These are phyloP conservation scores for Nephrotoma guestfalica DNA, from an alignment of 2,888 invertebrate species.

Conservation along the genomic window DNA sequence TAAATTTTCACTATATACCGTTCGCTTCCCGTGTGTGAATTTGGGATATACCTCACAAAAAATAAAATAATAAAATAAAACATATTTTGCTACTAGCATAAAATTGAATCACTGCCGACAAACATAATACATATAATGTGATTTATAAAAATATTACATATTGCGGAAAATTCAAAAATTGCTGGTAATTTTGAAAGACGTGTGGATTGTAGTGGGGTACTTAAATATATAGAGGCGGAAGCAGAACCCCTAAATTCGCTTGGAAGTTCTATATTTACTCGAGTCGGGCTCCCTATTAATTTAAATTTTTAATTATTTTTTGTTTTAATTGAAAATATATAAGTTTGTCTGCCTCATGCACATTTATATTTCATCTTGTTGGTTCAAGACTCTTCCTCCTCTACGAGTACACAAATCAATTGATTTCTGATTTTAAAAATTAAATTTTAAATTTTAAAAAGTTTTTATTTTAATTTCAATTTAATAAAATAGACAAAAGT, in stretches of 20 bases:
- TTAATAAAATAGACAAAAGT: neutral
- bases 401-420: neutral
- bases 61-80: neutral
- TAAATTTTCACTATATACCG: neutral
- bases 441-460: neutral
- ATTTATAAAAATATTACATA: neutral
- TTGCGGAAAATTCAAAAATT: neutral
- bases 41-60: neutral
- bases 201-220: neutral
- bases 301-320: neutral
- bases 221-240: neutral
- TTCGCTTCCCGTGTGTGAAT: neutral
- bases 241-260: neutral
- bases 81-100: neutral
- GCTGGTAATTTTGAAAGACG: neutral
- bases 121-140: neutral
- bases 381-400: neutral
- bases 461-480: neutral
- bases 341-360: neutral
- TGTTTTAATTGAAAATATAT: neutral
- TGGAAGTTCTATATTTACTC: neutral
- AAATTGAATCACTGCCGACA: neutral
- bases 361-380: neutral
- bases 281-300: neutral
- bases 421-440: neutral